Base-by-base conservation (phyloP, 2,797 vertebrate genomes). In the Galaxias olidus region DNA sequence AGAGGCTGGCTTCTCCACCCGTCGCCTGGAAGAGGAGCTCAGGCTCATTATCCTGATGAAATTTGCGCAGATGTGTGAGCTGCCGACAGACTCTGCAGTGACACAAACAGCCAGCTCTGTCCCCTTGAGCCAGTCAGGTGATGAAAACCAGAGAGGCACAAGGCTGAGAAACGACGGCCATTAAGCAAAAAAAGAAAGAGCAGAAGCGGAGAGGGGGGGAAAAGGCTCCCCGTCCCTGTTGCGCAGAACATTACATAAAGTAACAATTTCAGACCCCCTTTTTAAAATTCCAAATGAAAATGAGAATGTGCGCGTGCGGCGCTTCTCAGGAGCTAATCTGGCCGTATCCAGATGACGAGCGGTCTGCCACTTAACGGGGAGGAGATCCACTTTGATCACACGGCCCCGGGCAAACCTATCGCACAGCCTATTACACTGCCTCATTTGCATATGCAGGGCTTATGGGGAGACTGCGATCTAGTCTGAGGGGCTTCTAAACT, bases 361-460 rank as follows among this genome's bases (percentile, higher is more conserved):
- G 77, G 86, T 78, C 84, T 89, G 86, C 87, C 88, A 89, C 88
- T 90, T 90, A 91, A 89, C 85, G 75, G 85, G 84, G 86, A 88
- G 88, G 86, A 88, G 89, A 91, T 91, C 89, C 86, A 90, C 89
- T 92, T 90, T 90, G 91, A 92, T 91, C 88, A 87, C 87, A 87
- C 71, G 80, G 80, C 59, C 86, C 84, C 6, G 71, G 82, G 75
- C 79, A 65, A 85, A 90, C 87, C 88, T 89, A 89, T 86, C 78
- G 65, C 76, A 59, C 82, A 86, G 87, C 88, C 89, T 90, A 91
- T 92, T 91, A 91, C 85, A 68, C 86, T 50, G 78, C 81, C 78
- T 87, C 82, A 92, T 91, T 90, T 91, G 86, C 90, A 92, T 91
- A 89, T 80, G 84, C 59, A 60, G 81, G 81, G 83, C 85, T 89